Evolutionary conservation across 2,888 invertebrate species (phyloP).

Genomic region (Schizotus pectinicornis): DNA sequence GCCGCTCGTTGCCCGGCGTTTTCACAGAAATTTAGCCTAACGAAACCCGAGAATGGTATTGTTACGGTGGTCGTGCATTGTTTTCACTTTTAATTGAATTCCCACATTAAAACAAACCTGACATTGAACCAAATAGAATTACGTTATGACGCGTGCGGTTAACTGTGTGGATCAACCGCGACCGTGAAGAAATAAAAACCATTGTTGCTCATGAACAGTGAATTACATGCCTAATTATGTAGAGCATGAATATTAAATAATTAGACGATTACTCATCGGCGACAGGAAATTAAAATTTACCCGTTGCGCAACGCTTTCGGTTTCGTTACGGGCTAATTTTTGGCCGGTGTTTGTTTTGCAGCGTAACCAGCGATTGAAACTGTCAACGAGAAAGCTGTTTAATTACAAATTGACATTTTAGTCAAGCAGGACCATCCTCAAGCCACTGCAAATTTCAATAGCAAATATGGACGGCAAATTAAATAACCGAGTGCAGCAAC

Average conservation of each 20-base stretch:
- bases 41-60: conserved; percentile 17
- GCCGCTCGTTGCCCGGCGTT: conserved; percentile 5
- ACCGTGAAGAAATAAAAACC: conserved; percentile 46
- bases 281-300: conserved; percentile 21
- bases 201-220: conserved; percentile 42
- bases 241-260: conserved; percentile 44
- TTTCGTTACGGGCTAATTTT: too few species aligned
- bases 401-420: too few species aligned
- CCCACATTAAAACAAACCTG: conserved; percentile 53
- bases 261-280: conserved; percentile 19
- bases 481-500: too few species aligned
- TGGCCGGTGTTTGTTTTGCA: too few species aligned
- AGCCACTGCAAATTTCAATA: too few species aligned
- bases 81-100: conserved; percentile 54
- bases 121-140: conserved; percentile 57
- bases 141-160: conserved; percentile 48
- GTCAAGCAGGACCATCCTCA: too few species aligned
- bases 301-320: conserved; percentile 11
- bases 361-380: too few species aligned
- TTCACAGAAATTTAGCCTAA: conserved; percentile 24
- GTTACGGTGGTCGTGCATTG: conserved; percentile 43
- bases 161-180: conserved; percentile 42
- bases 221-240: conserved; percentile 47
- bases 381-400: too few species aligned
- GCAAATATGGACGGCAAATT: too few species aligned